phyloP scores from a whole-genome alignment of 2,888 invertebrate genomes.

The Ommatoiulus sabulosus region DNA sequence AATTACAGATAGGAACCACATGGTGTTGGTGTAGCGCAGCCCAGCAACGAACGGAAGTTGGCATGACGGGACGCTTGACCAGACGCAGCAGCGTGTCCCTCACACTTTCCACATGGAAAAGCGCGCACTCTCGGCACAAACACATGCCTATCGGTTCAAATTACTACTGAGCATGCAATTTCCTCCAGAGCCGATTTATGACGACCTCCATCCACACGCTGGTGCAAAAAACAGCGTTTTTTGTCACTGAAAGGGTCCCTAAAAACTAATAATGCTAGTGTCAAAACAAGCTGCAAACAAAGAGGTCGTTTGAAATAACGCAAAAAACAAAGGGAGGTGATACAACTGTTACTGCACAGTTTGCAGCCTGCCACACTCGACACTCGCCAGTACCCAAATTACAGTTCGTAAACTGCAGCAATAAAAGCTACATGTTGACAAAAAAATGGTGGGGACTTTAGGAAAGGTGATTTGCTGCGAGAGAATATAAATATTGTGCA shows the following conservation, averaged over 20 bases:
- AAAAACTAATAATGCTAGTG: constrained; percentile 36
- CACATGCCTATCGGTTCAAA: constrained; percentile 23
- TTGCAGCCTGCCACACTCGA: background rate
- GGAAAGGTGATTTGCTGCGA: background rate
- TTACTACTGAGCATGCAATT: constrained; percentile 1
- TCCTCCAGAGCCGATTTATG: background rate
- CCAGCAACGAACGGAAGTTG: constrained; percentile 3
- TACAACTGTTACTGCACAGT: background rate
- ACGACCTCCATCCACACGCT: constrained; percentile 31
- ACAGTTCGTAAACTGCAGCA: background rate
- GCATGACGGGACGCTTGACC: constrained; percentile 40
- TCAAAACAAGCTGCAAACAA: constrained; percentile 43
- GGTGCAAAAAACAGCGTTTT: background rate
- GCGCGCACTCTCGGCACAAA: background rate
- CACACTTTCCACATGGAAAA: constrained; percentile 12
- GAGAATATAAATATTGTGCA: background rate
- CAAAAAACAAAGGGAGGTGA: background rate
- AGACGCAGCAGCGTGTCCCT: constrained; percentile 16
- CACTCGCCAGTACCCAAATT: background rate
- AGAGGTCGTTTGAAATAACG: constrained; percentile 2
- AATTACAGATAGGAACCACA: constrained; percentile 15
- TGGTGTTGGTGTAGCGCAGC: background rate
- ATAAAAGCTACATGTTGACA: background rate
- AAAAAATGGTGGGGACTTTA: background rate
- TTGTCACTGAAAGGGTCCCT: constrained; percentile 12